phyloP scores from a whole-genome alignment of 2,113 vertebrate genomes.

The Halichoerus grypus region DNA sequence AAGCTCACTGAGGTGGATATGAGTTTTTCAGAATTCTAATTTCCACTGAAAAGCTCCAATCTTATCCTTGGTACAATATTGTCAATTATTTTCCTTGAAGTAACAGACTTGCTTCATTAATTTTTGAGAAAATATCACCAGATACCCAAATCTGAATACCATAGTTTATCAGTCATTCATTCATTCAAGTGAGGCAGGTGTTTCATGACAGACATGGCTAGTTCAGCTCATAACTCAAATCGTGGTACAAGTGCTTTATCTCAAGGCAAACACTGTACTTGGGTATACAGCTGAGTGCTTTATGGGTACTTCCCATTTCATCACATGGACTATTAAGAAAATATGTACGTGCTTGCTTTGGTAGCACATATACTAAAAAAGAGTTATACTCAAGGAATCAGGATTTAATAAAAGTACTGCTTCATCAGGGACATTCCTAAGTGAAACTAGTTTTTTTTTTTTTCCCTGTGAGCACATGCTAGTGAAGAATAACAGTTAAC shows the following conservation, averaged over 20 bases:
- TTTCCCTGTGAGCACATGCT: background rate
- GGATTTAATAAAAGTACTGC: conserved; percentile 26
- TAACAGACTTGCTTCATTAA: background rate
- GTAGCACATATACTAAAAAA: background rate
- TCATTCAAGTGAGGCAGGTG: conserved; percentile 39
- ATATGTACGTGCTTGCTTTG: background rate
- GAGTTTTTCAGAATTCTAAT: conserved; percentile 43
- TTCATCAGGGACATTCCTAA: background rate
- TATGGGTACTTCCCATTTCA: background rate
- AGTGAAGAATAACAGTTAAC: background rate
- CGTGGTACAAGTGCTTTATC: background rate
- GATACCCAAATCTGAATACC: background rate
- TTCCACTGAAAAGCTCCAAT: background rate
- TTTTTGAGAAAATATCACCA: conserved; percentile 46
- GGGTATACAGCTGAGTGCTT: background rate
- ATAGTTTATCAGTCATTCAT: background rate
- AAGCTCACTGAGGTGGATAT: background rate
- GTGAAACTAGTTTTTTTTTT: background rate
- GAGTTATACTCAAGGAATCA: background rate
- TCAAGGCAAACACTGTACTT: background rate
- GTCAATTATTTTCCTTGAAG: conserved; percentile 21
- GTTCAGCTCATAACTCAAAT: background rate
- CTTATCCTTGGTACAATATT: conserved; percentile 36
- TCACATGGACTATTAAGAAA: background rate
- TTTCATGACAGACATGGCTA: background rate